These are phyloP conservation scores for Nasonia giraulti DNA, from an alignment of 1,140 invertebrate genomes.

Conservation along the genomic window DNA sequence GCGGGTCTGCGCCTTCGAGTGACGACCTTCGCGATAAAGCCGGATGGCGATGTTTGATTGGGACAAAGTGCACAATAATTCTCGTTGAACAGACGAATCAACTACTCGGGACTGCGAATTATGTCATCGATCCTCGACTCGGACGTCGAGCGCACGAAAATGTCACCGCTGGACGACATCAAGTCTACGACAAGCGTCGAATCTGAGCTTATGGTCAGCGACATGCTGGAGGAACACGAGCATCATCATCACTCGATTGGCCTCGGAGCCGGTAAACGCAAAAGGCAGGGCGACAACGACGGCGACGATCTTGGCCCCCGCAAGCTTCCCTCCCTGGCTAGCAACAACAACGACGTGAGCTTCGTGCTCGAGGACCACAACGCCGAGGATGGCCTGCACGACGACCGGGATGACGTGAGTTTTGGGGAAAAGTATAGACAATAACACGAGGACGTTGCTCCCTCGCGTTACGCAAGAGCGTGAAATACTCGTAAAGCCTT, in stretches of 20 bases:
- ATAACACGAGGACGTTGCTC: not conserved
- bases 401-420: constrained; percentile 75
- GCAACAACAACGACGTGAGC: constrained; percentile 77
- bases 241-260: constrained; percentile 27
- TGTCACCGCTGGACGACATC: constrained; percentile 71
- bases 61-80: not conserved
- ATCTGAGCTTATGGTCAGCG: constrained; percentile 69
- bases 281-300: constrained; percentile 68
- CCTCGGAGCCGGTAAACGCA: constrained; percentile 45
- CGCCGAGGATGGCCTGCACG: constrained; percentile 65
- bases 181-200: constrained; percentile 68
- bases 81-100: not conserved
- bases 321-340: constrained; percentile 70
- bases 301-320: constrained; percentile 71
- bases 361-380: constrained; percentile 75
- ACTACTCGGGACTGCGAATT: not conserved
- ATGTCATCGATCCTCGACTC: constrained; percentile 42
- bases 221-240: constrained; percentile 70
- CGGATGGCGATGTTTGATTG: not conserved
- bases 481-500: constrained; percentile 19
- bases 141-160: constrained; percentile 53
- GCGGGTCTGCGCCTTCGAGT: not conserved
- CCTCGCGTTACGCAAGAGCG: constrained; percentile 16
- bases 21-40: not conserved
- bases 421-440: not conserved